Percentiles rank a stretch among this genome's conserved stretches.
Conservation (phyloP, 2,888 invertebrate genomes). For the Argyra leucocephala region DNA sequence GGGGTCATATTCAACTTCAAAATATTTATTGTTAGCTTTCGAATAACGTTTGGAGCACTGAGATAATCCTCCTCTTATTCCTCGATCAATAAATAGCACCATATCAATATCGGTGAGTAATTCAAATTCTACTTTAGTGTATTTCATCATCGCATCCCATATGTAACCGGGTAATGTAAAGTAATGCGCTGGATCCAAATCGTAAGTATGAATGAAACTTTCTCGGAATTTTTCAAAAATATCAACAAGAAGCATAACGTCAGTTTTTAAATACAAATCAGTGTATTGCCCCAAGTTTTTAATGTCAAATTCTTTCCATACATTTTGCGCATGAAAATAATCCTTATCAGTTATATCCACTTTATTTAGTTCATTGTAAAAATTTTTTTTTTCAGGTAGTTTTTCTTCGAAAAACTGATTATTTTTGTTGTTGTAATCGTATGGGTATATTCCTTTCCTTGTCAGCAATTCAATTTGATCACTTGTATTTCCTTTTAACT, state of each 20-base stretch:
- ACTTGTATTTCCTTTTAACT: neutral
- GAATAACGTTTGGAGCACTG: too few relatives aligned
- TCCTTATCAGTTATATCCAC: constrained; percentile 19
- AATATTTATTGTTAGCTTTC: too few relatives aligned
- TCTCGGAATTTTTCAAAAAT: constrained; percentile 16
- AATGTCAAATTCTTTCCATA: constrained; percentile 27
- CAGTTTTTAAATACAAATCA: constrained; percentile 32
- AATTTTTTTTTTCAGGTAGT: constrained; percentile 18
- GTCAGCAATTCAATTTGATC: too few relatives aligned
- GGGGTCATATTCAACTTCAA: too few relatives aligned
- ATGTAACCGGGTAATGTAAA: constrained; percentile 8
- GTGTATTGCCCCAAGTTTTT: constrained; percentile 27
- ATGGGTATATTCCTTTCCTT: too few relatives aligned
- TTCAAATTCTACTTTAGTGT: constrained; percentile 12
- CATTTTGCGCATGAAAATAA: constrained; percentile 25
- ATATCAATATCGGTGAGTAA: constrained; percentile 19
- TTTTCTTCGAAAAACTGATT: too few relatives aligned
- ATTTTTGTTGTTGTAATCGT: neutral
- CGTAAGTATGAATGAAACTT: neutral
- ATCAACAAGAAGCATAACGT: constrained; percentile 34
- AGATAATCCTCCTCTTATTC: too few relatives aligned
- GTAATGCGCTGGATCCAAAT: constrained; percentile 14
- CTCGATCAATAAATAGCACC: constrained; percentile 1
- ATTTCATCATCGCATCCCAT: constrained; percentile 13
- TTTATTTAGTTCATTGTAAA: constrained; percentile 24